Percentiles rank a stretch among this genome's conserved stretches.
phyloP scores from a whole-genome alignment of 2,113 vertebrate genomes.

The Elephantulus edwardii region DNA sequence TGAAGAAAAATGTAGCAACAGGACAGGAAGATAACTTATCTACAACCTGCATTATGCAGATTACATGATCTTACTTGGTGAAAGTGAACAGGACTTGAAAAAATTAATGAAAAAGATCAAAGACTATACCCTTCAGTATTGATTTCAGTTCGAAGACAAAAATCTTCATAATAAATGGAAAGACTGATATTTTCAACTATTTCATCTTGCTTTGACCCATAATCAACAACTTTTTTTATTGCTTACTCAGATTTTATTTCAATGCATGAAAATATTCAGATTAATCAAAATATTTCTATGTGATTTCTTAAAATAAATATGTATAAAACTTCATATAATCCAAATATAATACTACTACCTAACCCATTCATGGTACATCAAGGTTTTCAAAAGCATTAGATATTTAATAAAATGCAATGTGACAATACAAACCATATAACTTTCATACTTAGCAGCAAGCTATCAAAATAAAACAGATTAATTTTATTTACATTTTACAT shows the following conservation, averaged over 20 bases:
- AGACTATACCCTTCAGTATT: too few species aligned
- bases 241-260: conserved; percentile 56
- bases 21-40: too few species aligned
- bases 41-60: too few species aligned
- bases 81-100: too few species aligned
- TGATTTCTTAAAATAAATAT: conserved; percentile 11
- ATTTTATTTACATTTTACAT: not conserved
- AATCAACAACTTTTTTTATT: too few species aligned
- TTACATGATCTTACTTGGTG: too few species aligned
- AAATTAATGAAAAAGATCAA: too few species aligned
- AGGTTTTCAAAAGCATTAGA: not conserved
- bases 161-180: too few species aligned
- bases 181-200: too few species aligned
- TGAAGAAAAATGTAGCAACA: too few species aligned
- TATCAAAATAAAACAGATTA: not conserved
- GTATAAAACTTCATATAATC: not conserved
- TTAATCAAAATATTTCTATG: not conserved
- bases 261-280: conserved; percentile 38
- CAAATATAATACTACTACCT: not conserved
- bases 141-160: too few species aligned
- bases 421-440: not conserved
- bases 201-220: too few species aligned
- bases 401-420: conserved; percentile 15
- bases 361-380: not conserved
- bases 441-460: not conserved